phyloP scores from a whole-genome alignment of 2,797 vertebrate genomes.

The Tachyglossus aculeatus region DNA sequence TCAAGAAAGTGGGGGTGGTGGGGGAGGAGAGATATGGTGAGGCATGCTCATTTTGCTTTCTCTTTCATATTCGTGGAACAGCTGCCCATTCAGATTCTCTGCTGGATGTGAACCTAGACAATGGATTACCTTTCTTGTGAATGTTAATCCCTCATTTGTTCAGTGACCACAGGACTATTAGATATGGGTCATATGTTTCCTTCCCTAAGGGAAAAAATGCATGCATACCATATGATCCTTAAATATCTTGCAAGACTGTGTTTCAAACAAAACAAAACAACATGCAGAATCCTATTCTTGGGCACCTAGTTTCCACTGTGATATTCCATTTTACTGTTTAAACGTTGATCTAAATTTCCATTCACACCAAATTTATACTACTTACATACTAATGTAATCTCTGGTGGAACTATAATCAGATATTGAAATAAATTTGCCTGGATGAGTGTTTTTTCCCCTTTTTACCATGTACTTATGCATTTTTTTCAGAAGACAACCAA shows the following conservation, averaged over 20 bases:
- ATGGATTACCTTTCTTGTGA: neutral
- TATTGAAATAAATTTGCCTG: neutral
- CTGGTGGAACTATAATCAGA: neutral
- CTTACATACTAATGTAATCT: conserved; percentile 26
- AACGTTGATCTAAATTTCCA: conserved; percentile 20
- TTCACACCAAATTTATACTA: too few relatives aligned
- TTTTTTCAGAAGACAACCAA: conserved; percentile 13
- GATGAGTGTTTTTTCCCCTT: conserved; percentile 12
- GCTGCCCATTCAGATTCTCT: neutral
- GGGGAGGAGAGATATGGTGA: neutral
- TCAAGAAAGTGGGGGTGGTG: neutral
- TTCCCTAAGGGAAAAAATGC: neutral
- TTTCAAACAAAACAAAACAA: conserved; percentile 27
- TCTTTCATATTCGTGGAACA: neutral
- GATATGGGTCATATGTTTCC: neutral
- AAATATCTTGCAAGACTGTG: neutral
- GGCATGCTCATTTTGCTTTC: neutral
- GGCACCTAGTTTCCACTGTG: neutral
- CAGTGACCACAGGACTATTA: neutral
- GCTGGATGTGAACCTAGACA: neutral
- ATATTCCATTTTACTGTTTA: conserved; percentile 3
- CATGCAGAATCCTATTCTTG: conserved; percentile 9
- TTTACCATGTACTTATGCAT: neutral
- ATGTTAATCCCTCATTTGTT: conserved; percentile 4
- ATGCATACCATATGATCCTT: neutral